These are phyloP conservation scores for Isurus oxyrinchus DNA, from an alignment of 2,113 vertebrate species.

Conservation along the genomic window DNA sequence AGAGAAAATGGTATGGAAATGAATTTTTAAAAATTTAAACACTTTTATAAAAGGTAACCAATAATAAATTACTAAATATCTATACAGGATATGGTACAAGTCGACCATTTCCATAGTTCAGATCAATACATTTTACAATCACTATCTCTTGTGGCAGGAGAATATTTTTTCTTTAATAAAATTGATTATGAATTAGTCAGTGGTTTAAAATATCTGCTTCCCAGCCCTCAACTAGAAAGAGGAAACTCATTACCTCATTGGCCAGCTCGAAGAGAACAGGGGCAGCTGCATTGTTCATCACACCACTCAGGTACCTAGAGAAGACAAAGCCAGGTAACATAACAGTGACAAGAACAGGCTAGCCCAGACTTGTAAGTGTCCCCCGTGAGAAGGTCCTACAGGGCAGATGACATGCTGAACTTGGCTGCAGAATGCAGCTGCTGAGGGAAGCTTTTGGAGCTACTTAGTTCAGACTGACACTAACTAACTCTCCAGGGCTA, in stretches of 20 bases:
- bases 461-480: constrained; percentile 44
- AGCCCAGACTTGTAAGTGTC: constrained; percentile 65
- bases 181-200: constrained; percentile 36
- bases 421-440: constrained; percentile 52
- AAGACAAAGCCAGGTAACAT: constrained; percentile 64
- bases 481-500: constrained; percentile 41
- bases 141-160: constrained; percentile 14
- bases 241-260: constrained; percentile 79
- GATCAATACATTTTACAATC: constrained; percentile 35
- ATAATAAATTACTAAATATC: constrained; percentile 12
- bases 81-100: constrained; percentile 11
- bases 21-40: neutral
- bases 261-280: constrained; percentile 86
- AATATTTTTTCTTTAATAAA: constrained; percentile 36
- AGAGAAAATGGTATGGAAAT: neutral
- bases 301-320: constrained; percentile 79
- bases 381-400: constrained; percentile 58
- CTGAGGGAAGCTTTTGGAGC: constrained; percentile 43
- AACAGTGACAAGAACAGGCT: constrained; percentile 58
- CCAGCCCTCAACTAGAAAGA: constrained; percentile 17
- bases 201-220: constrained; percentile 33
- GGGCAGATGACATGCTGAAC: constrained; percentile 59
- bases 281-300: constrained; percentile 67
- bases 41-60: neutral
- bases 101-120: constrained; percentile 24